These are phyloP conservation scores for Mylabris phalerata DNA, from an alignment of 1,140 invertebrate species.

Conservation along the genomic window DNA sequence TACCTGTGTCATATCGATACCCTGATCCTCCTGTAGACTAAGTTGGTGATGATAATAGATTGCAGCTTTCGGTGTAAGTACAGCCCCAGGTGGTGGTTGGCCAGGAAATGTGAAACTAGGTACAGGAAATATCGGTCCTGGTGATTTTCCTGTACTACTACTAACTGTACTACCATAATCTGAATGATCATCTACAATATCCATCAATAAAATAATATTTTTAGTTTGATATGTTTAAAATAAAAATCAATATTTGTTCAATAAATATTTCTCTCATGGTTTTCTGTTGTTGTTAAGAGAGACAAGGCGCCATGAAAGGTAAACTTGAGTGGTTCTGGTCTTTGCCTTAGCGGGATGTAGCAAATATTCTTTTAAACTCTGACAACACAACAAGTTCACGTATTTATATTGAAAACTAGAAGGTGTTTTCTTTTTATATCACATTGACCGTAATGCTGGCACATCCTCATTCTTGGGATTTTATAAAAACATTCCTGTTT, in stretches of 20 bases:
- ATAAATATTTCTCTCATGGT: conserved; percentile 12
- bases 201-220: background rate
- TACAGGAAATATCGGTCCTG: conserved; percentile 47
- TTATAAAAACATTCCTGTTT: too few relatives aligned
- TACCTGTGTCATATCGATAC: conserved; percentile 66
- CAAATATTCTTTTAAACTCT: background rate
- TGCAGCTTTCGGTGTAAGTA: conserved; percentile 60
- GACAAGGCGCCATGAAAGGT: conserved; percentile 12
- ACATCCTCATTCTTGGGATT: conserved; percentile 13
- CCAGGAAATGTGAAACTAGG: conserved; percentile 48
- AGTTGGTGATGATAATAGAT: conserved; percentile 69
- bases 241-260: background rate
- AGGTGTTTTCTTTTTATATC: too few relatives aligned
- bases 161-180: conserved; percentile 56
- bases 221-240: too few relatives aligned
- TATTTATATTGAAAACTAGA: conserved; percentile 11
- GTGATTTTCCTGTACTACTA: conserved; percentile 49
- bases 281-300: background rate
- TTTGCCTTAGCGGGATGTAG: conserved; percentile 12
- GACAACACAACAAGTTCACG: conserved; percentile 11
- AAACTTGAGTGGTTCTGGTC: conserved; percentile 11
- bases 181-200: conserved; percentile 51
- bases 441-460: too few relatives aligned
- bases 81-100: conserved; percentile 46
- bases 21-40: conserved; percentile 64